Conservation (phyloP, 2,797 vertebrate genomes). For the Philypnodon macrostomus region DNA sequence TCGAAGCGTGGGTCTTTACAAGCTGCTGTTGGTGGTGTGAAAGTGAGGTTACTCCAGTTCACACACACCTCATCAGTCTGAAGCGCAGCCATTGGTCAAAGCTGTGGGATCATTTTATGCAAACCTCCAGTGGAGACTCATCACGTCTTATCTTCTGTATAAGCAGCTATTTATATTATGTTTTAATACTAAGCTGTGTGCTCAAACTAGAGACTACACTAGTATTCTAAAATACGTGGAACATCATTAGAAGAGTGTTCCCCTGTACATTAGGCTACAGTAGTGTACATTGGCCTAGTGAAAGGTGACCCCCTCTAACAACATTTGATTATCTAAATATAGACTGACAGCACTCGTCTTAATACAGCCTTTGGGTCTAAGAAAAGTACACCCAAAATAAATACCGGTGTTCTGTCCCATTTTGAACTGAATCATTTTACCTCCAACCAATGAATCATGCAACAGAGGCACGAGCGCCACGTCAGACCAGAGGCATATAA, state of each 20-base stretch:
- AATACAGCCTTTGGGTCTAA: not conserved
- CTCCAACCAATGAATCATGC: not conserved
- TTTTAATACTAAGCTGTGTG: no score
- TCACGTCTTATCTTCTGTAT: conserved; percentile 19
- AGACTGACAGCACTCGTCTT: not conserved
- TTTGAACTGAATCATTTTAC: not conserved
- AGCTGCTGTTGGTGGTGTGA: conserved; percentile 10
- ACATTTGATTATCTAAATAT: conserved; percentile 9
- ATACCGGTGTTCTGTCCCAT: not conserved
- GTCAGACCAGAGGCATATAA: conserved; percentile 1
- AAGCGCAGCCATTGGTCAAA: conserved; percentile 53
- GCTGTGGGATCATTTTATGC: conserved; percentile 40
- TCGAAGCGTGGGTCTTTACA: not conserved
- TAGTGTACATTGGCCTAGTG: not conserved
- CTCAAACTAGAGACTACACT: not conserved
- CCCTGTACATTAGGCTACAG: no score
- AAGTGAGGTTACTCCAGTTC: conserved; percentile 59
- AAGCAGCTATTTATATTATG: no score
- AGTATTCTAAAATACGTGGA: no score
- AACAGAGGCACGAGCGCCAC: not conserved
- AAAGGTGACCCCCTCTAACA: not conserved
- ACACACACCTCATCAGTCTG: conserved; percentile 27
- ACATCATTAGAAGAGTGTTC: no score
- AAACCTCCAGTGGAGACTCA: conserved; percentile 9
- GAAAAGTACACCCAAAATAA: no score